A percentile compares a stretch with the other conserved stretches of the same genome.
These are phyloP conservation scores for Laspeyria flexula DNA, from an alignment of 2,888 invertebrate genomes.

Conservation along the genomic window DNA sequence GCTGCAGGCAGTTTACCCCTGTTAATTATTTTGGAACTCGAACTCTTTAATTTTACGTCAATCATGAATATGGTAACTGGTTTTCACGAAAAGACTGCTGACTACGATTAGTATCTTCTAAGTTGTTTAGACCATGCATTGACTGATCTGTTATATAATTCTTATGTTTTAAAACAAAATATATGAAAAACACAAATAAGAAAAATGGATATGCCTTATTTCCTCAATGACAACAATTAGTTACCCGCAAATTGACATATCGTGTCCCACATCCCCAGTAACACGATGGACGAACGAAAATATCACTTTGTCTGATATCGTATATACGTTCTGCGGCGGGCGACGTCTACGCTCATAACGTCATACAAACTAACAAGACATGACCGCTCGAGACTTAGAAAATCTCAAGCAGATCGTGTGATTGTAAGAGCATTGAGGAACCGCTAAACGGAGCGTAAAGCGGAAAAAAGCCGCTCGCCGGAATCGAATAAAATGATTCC, in stretches of 20 bases:
- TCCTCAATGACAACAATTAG: conserved; percentile 18
- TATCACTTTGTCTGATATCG: conserved; percentile 53
- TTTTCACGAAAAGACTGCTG: too few species aligned
- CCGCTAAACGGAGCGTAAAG: conserved; percentile 84
- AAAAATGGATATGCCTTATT: background rate
- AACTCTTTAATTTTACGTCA: too few species aligned
- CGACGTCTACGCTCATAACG: conserved; percentile 64
- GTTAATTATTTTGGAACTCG: too few species aligned
- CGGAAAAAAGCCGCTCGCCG: conserved; percentile 84
- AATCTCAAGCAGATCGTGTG: conserved; percentile 56
- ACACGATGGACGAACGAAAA: conserved; percentile 47
- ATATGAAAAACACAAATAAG: conserved; percentile 2
- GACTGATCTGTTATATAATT: too few species aligned
- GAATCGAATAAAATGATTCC: conserved; percentile 91
- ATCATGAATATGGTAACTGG: too few species aligned
- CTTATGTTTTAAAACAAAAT: background rate
- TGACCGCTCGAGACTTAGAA: conserved; percentile 57
- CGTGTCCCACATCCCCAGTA: conserved; percentile 56
- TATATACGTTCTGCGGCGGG: conserved; percentile 58
- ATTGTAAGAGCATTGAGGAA: conserved; percentile 69
- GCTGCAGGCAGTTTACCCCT: too few species aligned
- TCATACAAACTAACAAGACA: conserved; percentile 61
- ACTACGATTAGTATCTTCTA: too few species aligned
- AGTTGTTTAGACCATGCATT: too few species aligned
- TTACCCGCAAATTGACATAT: conserved; percentile 21